phyloP scores from a whole-genome alignment of 2,113 vertebrate genomes.

The Nothocercus nigrocapillus region DNA sequence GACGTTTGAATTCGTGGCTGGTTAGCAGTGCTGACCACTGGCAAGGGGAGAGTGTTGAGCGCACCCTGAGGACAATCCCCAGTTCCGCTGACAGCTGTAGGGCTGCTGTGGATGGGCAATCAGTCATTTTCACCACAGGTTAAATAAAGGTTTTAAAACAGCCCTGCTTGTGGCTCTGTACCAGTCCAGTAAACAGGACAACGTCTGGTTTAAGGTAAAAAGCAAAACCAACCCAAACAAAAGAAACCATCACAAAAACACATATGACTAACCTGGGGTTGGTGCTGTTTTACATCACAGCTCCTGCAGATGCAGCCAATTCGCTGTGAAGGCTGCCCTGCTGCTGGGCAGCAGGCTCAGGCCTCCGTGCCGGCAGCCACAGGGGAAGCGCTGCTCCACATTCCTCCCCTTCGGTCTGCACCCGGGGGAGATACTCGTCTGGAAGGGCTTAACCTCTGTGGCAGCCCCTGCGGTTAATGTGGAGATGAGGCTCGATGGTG shows the following conservation, averaged over 20 bases:
- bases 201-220: neutral
- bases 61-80: neutral
- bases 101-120: neutral
- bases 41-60: neutral
- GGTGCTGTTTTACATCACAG: neutral
- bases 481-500: neutral
- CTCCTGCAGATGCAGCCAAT: neutral
- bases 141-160: neutral
- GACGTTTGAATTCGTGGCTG: neutral
- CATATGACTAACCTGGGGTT: neutral
- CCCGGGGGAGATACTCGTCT: rapidly evolving
- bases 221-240: neutral
- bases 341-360: neutral
- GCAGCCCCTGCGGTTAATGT: neutral
- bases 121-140: neutral
- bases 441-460: neutral
- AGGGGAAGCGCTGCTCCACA: neutral
- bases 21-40: neutral
- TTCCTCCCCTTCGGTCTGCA: neutral
- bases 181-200: neutral
- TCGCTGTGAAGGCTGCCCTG: neutral
- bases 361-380: neutral
- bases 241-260: neutral
- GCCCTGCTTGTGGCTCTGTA: neutral
- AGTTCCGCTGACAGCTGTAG: neutral